These are phyloP conservation scores for Colletes collaris DNA, from an alignment of 2,888 invertebrate species.

Conservation along the genomic window DNA sequence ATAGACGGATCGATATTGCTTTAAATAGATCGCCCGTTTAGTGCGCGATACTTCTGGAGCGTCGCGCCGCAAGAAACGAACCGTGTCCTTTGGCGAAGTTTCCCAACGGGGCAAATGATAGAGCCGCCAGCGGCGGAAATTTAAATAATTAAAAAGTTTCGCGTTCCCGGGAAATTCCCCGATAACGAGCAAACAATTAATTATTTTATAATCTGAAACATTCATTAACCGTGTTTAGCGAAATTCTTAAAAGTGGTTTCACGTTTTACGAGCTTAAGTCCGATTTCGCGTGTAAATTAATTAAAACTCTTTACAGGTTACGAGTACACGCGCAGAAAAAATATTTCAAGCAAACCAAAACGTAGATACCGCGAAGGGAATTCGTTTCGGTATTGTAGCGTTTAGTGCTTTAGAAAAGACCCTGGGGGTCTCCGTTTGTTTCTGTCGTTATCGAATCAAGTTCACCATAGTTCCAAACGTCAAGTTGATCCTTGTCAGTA, in stretches of 20 bases:
- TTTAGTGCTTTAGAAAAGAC: too few species aligned
- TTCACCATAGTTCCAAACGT: too few species aligned
- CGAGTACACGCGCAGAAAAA: too few species aligned
- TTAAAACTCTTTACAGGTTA: too few species aligned
- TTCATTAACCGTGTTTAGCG: neutral
- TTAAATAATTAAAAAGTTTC: slow-evolving; percentile 30
- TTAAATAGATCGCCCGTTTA: slow-evolving; percentile 10
- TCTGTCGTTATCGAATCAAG: too few species aligned
- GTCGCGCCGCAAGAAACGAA: neutral
- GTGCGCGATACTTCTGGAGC: neutral
- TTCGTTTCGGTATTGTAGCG: too few species aligned
- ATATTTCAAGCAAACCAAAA: too few species aligned
- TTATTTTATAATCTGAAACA: slow-evolving; percentile 1
- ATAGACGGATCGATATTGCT: slow-evolving; percentile 12
- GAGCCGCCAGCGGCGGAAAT: neutral
- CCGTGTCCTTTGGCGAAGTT: neutral
- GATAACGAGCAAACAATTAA: slow-evolving; percentile 12
- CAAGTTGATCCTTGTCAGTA: too few species aligned
- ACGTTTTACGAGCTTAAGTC: too few species aligned
- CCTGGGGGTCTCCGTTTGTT: too few species aligned
- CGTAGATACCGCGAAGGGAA: too few species aligned
- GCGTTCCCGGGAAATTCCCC: neutral
- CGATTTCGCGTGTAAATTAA: too few species aligned
- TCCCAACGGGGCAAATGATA: neutral
- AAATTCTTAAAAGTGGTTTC: neutral